Evolutionary conservation across 2,888 invertebrate species (phyloP), one percentile per base, ranked within the genome.

Genomic region (Pristionchus maxplancki): DNA sequence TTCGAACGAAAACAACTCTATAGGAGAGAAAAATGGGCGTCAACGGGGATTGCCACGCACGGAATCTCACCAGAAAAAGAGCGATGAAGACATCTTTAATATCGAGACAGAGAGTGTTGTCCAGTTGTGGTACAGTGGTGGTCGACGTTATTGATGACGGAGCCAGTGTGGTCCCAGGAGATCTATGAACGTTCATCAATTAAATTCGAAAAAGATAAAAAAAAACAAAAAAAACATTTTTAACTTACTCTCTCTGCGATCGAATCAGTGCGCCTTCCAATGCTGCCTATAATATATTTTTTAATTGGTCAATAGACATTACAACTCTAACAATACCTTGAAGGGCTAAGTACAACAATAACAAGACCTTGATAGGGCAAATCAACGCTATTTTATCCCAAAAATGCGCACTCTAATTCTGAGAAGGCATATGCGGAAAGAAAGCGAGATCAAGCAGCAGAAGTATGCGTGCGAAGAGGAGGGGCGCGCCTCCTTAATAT

Each of bases 71-170:
- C 90, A 93, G 89, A 89, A 94, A 87, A 34, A 94, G 89, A 37
- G 94, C 94, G 71, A 94, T 93, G 88, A 94, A 94, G 24, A 94
- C 91, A 89, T 94, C 94, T 62, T 91, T 91, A 31, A 94, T 89
- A 24, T 93, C 93, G 62, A 94, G 91, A 89, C 94, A 94, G 20
- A 83, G 53, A 11, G 44, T 44, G 28, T n/a, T 20, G 48, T 48
- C 28, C 44, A 13, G 90, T 5, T 88, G 62, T 37, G 88, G 81
- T n/a, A n/a, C n/a, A n/a, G n/a, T 4, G 86, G 88, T 53, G 87
- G n/a, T 58, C 28, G 82, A 58, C n/a, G 85, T 64, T 64, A 58
- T 84, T 20, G 53, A 53, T 53, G 83, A 87, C 62, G 74, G 83
- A 28, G 82, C 58, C 67, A 62, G 85, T 64, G 82, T 31, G 34